Conservation (phyloP, 2,888 invertebrate species). For the Branchellion lobata region DNA sequence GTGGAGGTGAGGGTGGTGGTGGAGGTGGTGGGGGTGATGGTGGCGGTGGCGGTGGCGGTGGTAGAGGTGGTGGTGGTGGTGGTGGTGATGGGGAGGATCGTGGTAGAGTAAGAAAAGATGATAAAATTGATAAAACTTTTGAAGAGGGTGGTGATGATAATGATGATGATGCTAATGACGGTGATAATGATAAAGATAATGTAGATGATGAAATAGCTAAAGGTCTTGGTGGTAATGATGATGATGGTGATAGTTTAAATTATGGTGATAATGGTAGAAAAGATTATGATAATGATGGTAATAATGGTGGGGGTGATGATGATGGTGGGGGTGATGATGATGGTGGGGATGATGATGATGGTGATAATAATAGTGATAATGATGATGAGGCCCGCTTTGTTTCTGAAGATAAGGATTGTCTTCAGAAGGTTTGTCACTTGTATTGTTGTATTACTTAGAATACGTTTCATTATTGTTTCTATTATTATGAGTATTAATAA, state of each 20-base stretch:
- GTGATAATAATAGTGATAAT: neutral
- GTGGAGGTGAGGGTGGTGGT: neutral
- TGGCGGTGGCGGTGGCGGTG: too few species aligned
- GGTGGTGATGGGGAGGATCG: neutral
- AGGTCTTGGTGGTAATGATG: neutral
- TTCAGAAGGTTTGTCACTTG: neutral
- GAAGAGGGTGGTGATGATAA: neutral
- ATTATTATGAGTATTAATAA: too few species aligned
- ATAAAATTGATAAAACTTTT: neutral
- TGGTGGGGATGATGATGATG: conserved; percentile 5
- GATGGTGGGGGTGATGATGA: too few species aligned
- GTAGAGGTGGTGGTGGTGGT: neutral
- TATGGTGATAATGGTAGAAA: neutral
- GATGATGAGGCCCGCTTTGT: neutral
- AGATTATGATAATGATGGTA: neutral
- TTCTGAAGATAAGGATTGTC: neutral
- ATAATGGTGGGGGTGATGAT: neutral
- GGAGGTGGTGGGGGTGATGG: too few species aligned
- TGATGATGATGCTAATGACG: neutral
- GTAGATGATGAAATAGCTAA: too few species aligned
- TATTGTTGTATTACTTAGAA: neutral
- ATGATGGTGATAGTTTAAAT: neutral
- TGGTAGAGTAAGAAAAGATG: too few species aligned
- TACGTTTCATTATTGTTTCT: too few species aligned
- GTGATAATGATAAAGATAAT: conserved; percentile 4